These are phyloP conservation scores for Phaethon lepturus DNA, from an alignment of 2,113 vertebrate species.

Conservation along the genomic window DNA sequence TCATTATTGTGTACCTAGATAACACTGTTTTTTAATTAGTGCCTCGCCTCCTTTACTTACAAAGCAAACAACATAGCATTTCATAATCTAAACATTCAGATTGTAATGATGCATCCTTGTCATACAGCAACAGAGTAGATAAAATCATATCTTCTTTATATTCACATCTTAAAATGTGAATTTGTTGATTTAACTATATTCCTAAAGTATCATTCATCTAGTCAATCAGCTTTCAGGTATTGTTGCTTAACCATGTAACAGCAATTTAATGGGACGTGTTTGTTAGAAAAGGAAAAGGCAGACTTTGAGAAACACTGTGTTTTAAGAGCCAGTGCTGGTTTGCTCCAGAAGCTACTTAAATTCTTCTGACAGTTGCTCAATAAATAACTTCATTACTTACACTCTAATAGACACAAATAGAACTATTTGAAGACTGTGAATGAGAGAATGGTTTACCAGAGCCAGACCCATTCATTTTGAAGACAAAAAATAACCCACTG, in stretches of 20 bases:
- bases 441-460: slow-evolving; percentile 15
- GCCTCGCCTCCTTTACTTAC: background rate
- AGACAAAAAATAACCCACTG: slow-evolving; percentile 1
- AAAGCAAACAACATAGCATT: background rate
- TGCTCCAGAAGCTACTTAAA: slow-evolving; percentile 10
- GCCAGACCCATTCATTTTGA: slow-evolving; percentile 1
- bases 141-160: background rate
- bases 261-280: background rate
- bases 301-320: background rate
- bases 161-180: background rate
- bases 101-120: background rate
- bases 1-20: background rate
- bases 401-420: slow-evolving; percentile 38
- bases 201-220: background rate
- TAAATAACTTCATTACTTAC: slow-evolving; percentile 65
- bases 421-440: slow-evolving; percentile 36
- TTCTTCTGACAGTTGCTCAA: slow-evolving; percentile 45
- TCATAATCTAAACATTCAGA: background rate
- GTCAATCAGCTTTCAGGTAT: background rate
- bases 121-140: background rate
- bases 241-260: background rate
- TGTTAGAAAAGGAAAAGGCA: background rate
- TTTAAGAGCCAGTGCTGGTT: background rate
- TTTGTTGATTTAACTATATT: background rate
- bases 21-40: background rate